Conservation (phyloP, 1,140 invertebrate genomes). For the Drosophila murphyi region DNA sequence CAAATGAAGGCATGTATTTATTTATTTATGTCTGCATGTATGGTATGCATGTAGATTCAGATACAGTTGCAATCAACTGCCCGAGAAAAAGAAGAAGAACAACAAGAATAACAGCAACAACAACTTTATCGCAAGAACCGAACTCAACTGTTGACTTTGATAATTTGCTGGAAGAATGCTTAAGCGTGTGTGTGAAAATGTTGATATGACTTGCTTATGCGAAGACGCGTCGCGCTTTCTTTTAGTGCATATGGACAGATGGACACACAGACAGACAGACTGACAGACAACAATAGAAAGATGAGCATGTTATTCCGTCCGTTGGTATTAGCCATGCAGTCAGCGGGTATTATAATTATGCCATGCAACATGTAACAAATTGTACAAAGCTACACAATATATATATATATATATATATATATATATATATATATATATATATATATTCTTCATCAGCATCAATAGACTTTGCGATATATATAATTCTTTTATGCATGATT, state of each 20-base stretch:
- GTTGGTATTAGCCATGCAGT: background rate
- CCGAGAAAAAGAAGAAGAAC: background rate
- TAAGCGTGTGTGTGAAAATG: slow-evolving; percentile 5
- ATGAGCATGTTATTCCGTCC: background rate
- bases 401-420: too few species aligned
- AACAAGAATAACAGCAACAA: background rate
- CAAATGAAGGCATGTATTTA: background rate
- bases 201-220: slow-evolving; percentile 51
- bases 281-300: slow-evolving; percentile 4
- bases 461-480: background rate
- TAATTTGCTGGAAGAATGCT: slow-evolving; percentile 38
- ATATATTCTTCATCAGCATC: background rate
- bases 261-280: slow-evolving; percentile 13
- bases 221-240: slow-evolving; percentile 37
- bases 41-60: background rate
- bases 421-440: too few species aligned
- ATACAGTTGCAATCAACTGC: background rate
- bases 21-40: background rate
- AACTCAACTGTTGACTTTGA: slow-evolving; percentile 50
- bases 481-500: too few species aligned
- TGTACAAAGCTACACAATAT: background rate
- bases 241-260: slow-evolving; percentile 22
- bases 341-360: background rate
- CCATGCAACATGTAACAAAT: background rate
- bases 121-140: slow-evolving; percentile 43